Conservation (phyloP, 2,888 invertebrate genomes). For the Sepioteuthis lessoniana region DNA sequence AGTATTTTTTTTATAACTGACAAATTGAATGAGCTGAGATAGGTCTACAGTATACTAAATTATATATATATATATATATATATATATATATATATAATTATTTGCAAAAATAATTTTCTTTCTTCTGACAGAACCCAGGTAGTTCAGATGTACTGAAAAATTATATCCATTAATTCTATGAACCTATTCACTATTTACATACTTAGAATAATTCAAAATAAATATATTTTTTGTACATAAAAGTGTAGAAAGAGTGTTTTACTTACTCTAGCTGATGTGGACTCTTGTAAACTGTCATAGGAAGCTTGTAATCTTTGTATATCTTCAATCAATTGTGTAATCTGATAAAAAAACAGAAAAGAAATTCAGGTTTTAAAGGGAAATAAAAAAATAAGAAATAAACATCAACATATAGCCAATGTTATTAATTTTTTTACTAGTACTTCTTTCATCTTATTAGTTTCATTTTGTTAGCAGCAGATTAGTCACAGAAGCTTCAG, state of each 20-base stretch:
- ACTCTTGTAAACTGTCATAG: conserved; percentile 89
- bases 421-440: neutral
- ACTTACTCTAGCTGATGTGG: conserved; percentile 84
- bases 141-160: neutral
- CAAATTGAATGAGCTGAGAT: no score
- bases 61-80: no score
- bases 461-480: neutral
- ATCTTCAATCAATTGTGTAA: conserved; percentile 93
- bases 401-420: neutral
- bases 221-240: neutral
- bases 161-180: neutral
- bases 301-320: conserved; percentile 90
- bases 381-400: neutral
- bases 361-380: neutral
- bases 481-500: neutral
- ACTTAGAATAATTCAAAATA: neutral
- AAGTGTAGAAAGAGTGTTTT: neutral
- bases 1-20: no score
- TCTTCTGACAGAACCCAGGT: no score
- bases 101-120: no score
- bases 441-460: no score
- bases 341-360: conserved; percentile 79
- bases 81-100: no score
- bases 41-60: no score
- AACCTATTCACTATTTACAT: neutral